phyloP scores from a whole-genome alignment of 2,888 invertebrate species.

The Blomia tropicalis region DNA sequence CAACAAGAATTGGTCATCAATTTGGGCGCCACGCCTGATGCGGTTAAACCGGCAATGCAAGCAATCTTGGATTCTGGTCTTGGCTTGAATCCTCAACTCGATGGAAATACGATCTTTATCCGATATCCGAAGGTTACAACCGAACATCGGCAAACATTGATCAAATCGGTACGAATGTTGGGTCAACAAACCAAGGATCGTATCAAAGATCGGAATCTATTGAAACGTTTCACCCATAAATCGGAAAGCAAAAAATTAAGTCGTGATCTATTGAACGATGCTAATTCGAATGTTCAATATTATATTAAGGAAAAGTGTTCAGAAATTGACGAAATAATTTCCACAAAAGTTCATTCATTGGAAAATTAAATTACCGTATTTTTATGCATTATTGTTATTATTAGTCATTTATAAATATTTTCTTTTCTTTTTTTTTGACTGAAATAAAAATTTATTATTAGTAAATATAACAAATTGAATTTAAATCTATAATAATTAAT shows the following conservation, averaged over 20 bases:
- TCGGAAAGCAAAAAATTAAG: not conserved
- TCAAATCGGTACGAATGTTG: slow-evolving; percentile 67
- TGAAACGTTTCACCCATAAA: not conserved
- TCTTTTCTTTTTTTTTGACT: too few relatives aligned
- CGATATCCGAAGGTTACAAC: slow-evolving; percentile 81
- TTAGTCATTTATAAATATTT: too few relatives aligned
- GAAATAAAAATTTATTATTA: too few relatives aligned
- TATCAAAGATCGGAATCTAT: slow-evolving; percentile 44
- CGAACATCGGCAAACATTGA: slow-evolving; percentile 72
- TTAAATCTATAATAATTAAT: too few relatives aligned
- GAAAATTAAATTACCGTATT: too few relatives aligned
- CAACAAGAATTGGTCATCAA: slow-evolving; percentile 71
- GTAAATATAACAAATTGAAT: too few relatives aligned
- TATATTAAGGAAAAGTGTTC: not conserved
- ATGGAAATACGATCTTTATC: slow-evolving; percentile 72
- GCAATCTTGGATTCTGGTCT: slow-evolving; percentile 64
- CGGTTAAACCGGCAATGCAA: slow-evolving; percentile 57
- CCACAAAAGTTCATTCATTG: not conserved
- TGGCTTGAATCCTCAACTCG: slow-evolving; percentile 84
- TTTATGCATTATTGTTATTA: too few relatives aligned
- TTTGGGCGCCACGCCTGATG: slow-evolving; percentile 67
- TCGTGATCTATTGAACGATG: not conserved
- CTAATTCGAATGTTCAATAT: not conserved
- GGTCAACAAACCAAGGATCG: slow-evolving; percentile 60
- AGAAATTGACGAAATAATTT: slow-evolving; percentile 1